A percentile compares a stretch with the other conserved stretches of the same genome.
These are phyloP conservation scores for Heliconius hermathena DNA, from an alignment of 1,140 invertebrate genomes.

Conservation along the genomic window DNA sequence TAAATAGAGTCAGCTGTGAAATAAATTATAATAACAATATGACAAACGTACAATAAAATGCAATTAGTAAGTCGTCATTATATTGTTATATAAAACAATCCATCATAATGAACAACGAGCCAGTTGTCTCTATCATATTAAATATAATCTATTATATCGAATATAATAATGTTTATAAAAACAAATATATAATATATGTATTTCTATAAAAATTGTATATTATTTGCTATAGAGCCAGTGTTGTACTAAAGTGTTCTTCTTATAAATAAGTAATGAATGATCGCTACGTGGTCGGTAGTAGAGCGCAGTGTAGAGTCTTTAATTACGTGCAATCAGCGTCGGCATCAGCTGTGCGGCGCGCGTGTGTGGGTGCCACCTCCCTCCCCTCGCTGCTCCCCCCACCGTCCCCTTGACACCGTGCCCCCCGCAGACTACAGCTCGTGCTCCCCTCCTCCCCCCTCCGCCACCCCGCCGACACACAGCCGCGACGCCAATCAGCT, in stretches of 20 bases:
- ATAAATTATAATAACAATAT: conserved; percentile 1
- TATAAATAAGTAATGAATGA: conserved; percentile 9
- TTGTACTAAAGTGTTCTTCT: neutral
- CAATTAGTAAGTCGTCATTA: neutral
- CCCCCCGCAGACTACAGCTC: neutral
- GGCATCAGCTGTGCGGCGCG: conserved; percentile 43
- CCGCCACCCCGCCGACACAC: conserved; percentile 48
- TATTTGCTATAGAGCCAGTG: neutral
- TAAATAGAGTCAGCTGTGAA: conserved; percentile 6
- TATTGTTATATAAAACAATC: neutral
- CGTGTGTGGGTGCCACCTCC: conserved; percentile 35
- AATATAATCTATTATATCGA: neutral
- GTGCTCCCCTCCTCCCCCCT: neutral
- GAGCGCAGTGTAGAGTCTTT: conserved; percentile 32
- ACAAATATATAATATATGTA: neutral
- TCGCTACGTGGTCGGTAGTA: conserved; percentile 8
- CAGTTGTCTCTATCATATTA: neutral
- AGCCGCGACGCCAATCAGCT: conserved; percentile 65
- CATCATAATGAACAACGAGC: neutral
- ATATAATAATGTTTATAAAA: neutral
- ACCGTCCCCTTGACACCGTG: neutral
- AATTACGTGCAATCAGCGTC: conserved; percentile 39
- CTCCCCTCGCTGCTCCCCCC: neutral
- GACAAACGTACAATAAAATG: conserved; percentile 2
- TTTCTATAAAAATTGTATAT: neutral